Conservation (phyloP, 37 sponge, comb jelly and placozoan species). For the Bolinopsis microptera region DNA sequence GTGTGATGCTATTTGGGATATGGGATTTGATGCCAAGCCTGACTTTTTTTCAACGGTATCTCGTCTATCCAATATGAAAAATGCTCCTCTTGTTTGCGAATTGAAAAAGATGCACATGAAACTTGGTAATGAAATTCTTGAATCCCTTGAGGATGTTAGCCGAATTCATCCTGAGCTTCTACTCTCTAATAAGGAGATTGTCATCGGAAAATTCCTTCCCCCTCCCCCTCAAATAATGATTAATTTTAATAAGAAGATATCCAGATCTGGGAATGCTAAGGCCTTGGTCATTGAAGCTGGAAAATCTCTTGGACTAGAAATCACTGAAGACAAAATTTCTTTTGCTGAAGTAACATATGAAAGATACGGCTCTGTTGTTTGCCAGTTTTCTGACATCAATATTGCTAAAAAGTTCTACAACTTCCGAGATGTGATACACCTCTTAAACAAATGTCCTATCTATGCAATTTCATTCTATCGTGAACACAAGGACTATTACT, state of each 20-base stretch:
- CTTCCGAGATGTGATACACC: constrained; percentile 24
- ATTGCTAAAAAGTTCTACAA: constrained; percentile 41
- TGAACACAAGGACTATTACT: constrained; percentile 28
- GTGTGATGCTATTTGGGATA: constrained; percentile 60
- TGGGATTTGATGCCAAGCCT: constrained; percentile 65
- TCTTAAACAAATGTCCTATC: constrained; percentile 10
- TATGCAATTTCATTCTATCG: constrained; percentile 42
- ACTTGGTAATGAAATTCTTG: constrained; percentile 45
- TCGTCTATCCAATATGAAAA: constrained; percentile 54
- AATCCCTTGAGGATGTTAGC: constrained; percentile 16
- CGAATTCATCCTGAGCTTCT: constrained; percentile 1
- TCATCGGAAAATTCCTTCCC: constrained; percentile 48
- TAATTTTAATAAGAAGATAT: background rate
- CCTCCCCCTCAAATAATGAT: constrained; percentile 33
- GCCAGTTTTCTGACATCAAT: constrained; percentile 36
- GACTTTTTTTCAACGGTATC: constrained; percentile 62
- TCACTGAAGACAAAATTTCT: constrained; percentile 28
- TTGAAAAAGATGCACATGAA: constrained; percentile 50
- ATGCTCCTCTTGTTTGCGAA: constrained; percentile 57
- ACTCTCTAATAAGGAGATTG: background rate
- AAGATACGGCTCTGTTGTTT: constrained; percentile 20
- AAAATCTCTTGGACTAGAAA: constrained; percentile 20
- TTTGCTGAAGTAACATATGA: constrained; percentile 26
- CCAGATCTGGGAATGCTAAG: constrained; percentile 19
- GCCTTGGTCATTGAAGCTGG: constrained; percentile 6